These are phyloP conservation scores for Capreolus pygargus DNA, from an alignment of 2,113 vertebrate genomes.

Conservation along the genomic window DNA sequence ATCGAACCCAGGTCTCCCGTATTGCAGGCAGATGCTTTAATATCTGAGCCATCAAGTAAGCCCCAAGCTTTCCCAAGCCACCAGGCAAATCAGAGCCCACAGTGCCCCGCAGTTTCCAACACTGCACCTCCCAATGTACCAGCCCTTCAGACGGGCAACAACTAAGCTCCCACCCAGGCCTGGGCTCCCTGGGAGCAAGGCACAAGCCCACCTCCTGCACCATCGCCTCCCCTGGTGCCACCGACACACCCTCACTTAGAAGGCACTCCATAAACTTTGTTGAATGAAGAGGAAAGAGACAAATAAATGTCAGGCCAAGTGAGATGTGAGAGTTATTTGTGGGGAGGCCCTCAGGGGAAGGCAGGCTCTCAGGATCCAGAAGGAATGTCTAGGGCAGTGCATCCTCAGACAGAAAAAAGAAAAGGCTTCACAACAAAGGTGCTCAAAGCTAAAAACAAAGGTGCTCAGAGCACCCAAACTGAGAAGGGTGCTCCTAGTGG, in stretches of 20 bases:
- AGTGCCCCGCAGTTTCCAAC: not conserved
- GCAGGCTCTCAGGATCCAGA: accelerated
- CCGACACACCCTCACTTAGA: accelerated
- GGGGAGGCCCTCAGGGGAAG: not conserved
- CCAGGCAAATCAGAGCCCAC: too few species aligned
- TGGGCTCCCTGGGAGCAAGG: not conserved
- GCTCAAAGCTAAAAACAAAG: not conserved
- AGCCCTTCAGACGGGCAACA: not conserved
- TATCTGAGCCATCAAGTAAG: not conserved
- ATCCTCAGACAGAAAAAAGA: too few species aligned
- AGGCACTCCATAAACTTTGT: accelerated
- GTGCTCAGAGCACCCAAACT: not conserved
- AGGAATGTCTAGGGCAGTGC: accelerated
- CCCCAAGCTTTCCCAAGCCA: not conserved
- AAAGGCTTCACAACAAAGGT: not conserved
- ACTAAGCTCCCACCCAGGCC: too few species aligned
- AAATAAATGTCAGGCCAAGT: not conserved
- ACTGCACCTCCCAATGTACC: not conserved
- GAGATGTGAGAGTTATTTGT: accelerated
- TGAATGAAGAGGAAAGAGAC: not conserved
- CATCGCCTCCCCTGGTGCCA: accelerated
- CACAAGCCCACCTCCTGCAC: accelerated
- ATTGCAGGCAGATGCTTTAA: not conserved
- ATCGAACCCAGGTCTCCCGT: not conserved
- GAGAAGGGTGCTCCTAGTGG: not conserved